Evolutionary conservation across 2,113 vertebrate genomes (phyloP), one percentile per base, ranked within the genome.

Genomic region (Perca fluviatilis): DNA sequence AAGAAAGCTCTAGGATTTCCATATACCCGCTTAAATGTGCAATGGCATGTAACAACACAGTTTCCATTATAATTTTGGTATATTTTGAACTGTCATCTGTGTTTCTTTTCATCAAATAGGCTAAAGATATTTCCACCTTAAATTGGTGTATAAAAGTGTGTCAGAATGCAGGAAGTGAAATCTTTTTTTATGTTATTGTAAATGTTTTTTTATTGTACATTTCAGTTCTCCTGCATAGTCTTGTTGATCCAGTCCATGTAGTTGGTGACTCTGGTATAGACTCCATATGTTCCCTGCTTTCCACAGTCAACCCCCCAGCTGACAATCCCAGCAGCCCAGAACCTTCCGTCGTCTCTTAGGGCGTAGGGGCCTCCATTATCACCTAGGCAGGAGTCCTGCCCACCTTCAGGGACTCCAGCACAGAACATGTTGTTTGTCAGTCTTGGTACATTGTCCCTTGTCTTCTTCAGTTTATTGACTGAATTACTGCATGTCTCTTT

Each of bases 231-330:
- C 14, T 88, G 49, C 80, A 95, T 93, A 83, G 96, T 96, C 77
- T 96, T 94, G 64, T 95, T 93, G 96, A 95, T 91, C 84, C 93
- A 94, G 80, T 87, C 67, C 57, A 90, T 0, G 65, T 94, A 92
- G 47, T 90, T 88, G 1, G 4, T 5, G 0, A 94, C 91, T 78
- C 2, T 90, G 40, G 93, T 93, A 18, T 91, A 94, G 13, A 92
- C 79, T 18, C 92, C 89, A 66, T 73, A 64, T 27, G 0, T 58
- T 3, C 83, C 85, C 13, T 3, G 0, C 12, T 2, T 0, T 15
- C 88, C 93, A 66, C 94, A 95, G 1, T 25, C 46, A 11, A 83
- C 0, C 0, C 93, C 93, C 94, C 93, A 95, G 82, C 92, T 94
- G 51, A 92, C 84, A 36, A 95, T 92, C 6, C 94, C 94, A 43